A percentile compares a stretch with the other conserved stretches of the same genome.
Evolutionary conservation across 2,113 vertebrate genomes (phyloP).

Genomic region (Odocoileus hemionus): DNA sequence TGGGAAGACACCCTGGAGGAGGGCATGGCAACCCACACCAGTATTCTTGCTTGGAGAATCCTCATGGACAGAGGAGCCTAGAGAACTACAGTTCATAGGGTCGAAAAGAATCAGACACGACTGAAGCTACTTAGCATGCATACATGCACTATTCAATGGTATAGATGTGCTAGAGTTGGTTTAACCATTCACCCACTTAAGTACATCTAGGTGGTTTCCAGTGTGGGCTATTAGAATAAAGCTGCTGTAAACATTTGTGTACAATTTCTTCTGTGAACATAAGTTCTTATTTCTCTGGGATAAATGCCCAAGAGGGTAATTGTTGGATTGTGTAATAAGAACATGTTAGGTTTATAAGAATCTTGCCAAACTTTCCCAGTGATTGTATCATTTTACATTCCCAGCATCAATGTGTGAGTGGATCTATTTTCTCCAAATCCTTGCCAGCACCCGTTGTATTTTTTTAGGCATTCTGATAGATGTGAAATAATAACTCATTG

Average conservation of each 20-base stretch:
- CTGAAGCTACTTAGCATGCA: no score
- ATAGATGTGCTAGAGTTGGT: background rate
- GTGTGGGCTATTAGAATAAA: background rate
- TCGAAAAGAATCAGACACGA: background rate
- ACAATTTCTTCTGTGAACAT: background rate
- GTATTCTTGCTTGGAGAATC: background rate
- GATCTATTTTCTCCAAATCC: background rate
- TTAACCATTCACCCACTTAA: background rate
- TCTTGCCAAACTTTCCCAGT: background rate
- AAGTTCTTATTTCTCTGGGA: slow-evolving; percentile 24
- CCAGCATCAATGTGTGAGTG: background rate
- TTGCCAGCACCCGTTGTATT: background rate
- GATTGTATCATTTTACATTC: background rate
- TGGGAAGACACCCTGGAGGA: background rate
- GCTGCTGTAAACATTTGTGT: background rate
- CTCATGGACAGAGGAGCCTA: background rate
- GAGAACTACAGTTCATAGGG: background rate
- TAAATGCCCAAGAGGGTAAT: background rate
- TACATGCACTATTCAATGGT: background rate
- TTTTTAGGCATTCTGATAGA: background rate
- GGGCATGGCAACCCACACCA: background rate
- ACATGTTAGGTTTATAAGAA: slow-evolving; percentile 17
- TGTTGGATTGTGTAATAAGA: background rate
- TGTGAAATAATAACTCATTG: background rate
- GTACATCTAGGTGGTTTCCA: background rate